Conservation (phyloP, 1,140 invertebrate species). For the Heliconius himera region DNA sequence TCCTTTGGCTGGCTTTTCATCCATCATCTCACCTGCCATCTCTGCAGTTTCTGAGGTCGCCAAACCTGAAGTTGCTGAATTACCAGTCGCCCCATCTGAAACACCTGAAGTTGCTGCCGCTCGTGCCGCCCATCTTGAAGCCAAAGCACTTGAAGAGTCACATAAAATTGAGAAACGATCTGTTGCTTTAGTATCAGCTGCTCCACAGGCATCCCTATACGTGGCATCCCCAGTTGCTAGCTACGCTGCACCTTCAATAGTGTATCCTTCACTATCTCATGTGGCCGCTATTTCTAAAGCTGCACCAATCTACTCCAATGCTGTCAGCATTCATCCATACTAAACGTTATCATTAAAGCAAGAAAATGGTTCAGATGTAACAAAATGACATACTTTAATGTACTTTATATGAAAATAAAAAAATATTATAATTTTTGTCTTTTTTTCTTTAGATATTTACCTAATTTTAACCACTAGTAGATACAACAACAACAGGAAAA, state of each 20-base stretch:
- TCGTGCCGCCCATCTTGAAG: conserved; percentile 72
- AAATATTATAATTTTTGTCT: neutral
- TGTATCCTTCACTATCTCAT: conserved; percentile 47
- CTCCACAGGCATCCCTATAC: conserved; percentile 16
- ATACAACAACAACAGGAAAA: no score
- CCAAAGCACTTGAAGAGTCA: conserved; percentile 60
- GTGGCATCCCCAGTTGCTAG: conserved; percentile 34
- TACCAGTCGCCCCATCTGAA: conserved; percentile 58
- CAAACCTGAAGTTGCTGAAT: conserved; percentile 41
- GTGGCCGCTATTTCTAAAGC: conserved; percentile 52
- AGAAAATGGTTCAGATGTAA: conserved; percentile 53
- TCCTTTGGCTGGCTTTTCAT: conserved; percentile 33
- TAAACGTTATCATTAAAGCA: conserved; percentile 56
- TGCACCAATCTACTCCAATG: conserved; percentile 53
- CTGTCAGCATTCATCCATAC: conserved; percentile 58
- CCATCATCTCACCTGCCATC: conserved; percentile 37
- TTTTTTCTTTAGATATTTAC: neutral
- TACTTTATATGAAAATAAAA: conserved; percentile 39
- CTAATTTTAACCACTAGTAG: neutral
- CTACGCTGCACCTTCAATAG: conserved; percentile 27
- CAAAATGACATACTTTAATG: conserved; percentile 40
- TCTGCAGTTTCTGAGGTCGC: conserved; percentile 46
- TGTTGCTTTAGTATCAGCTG: conserved; percentile 26
- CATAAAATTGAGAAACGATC: conserved; percentile 69
- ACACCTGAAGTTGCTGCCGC: conserved; percentile 78